Evolutionary conservation across 2,113 vertebrate genomes (phyloP).

Genomic region (Esox niger): DNA sequence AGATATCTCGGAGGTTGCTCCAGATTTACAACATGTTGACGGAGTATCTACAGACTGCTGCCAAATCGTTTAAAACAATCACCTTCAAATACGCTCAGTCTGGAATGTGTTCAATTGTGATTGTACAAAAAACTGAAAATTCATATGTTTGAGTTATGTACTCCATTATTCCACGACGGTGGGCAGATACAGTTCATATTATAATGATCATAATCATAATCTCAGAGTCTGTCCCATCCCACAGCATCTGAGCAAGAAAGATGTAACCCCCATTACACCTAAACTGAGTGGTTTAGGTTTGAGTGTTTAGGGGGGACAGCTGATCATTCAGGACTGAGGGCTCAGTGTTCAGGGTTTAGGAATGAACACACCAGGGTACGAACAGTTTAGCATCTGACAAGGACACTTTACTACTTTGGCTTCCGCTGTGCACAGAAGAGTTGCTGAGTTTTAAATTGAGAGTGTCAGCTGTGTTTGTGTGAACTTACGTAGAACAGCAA

Average conservation of each 20-base stretch:
- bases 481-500: slow-evolving; percentile 84
- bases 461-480: background rate
- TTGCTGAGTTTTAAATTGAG: background rate
- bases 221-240: no score
- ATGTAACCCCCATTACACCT: slow-evolving; percentile 28
- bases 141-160: background rate
- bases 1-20: background rate
- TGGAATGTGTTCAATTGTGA: no score
- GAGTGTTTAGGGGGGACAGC: background rate
- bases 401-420: slow-evolving; percentile 1
- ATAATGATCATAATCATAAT: no score
- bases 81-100: background rate
- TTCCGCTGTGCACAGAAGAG: slow-evolving; percentile 9
- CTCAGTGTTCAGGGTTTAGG: background rate
- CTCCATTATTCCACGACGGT: no score
- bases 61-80: background rate
- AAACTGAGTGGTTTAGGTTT: no score
- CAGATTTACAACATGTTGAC: background rate
- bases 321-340: no score
- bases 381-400: background rate
- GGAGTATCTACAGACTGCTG: background rate
- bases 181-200: no score
- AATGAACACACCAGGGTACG: background rate
- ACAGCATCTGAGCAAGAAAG: slow-evolving; percentile 8
- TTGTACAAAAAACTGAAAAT: no score